These are phyloP conservation scores for Clostera curtula DNA, from an alignment of 2,888 invertebrate genomes.

Conservation along the genomic window DNA sequence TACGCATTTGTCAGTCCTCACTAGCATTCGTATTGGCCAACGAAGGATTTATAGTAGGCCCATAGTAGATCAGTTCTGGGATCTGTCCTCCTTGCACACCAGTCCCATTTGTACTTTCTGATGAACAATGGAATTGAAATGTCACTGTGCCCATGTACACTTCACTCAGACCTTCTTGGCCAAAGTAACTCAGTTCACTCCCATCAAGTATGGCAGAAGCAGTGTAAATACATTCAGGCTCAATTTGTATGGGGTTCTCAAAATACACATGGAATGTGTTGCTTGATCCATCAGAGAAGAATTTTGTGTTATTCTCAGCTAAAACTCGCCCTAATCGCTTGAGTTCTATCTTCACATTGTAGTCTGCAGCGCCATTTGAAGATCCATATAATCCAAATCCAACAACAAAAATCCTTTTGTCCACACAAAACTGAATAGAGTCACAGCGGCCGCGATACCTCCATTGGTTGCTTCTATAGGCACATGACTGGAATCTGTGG, in stretches of 20 bases:
- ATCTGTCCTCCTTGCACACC: conserved; percentile 98
- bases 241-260: conserved; percentile 90
- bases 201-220: conserved; percentile 97
- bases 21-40: conserved; percentile 54
- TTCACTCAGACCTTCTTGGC: conserved; percentile 97
- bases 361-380: conserved; percentile 96
- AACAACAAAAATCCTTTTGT: conserved; percentile 95
- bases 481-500: conserved; percentile 96
- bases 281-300: conserved; percentile 97
- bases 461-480: conserved; percentile 98
- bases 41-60: conserved; percentile 78
- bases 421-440: conserved; percentile 97
- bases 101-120: conserved; percentile 97
- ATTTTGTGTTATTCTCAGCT: conserved; percentile 94
- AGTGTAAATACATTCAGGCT: conserved; percentile 95
- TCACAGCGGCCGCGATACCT: conserved; percentile 96
- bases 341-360: conserved; percentile 94
- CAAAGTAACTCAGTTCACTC: conserved; percentile 95
- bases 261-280: conserved; percentile 92
- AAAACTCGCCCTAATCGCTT: conserved; percentile 91
- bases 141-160: conserved; percentile 94
- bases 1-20: conserved; percentile 67
- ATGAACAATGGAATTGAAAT: conserved; percentile 97
- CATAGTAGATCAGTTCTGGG: conserved; percentile 96
- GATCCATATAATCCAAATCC: conserved; percentile 97